Conservation (phyloP, 2,797 vertebrate species). For the Trachurus trachurus region DNA sequence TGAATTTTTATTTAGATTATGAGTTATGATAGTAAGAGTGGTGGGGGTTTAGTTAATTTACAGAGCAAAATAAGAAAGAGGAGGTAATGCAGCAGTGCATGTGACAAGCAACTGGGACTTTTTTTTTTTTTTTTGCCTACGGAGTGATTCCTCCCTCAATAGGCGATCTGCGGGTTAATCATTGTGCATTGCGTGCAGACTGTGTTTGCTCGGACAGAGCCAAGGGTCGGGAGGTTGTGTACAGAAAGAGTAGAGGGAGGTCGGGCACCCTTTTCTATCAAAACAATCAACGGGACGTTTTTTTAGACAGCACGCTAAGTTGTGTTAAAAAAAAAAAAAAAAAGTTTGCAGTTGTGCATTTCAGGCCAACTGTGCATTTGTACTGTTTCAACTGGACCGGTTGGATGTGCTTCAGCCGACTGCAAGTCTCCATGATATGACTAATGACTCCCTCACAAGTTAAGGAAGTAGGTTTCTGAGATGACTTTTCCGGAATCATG, state of each 20-base stretch:
- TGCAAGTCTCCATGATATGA: no score
- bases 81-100: not conserved
- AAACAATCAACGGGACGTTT: conserved; percentile 82
- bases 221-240: conserved; percentile 87
- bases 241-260: conserved; percentile 83
- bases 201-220: conserved; percentile 87
- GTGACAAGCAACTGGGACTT: conserved; percentile 5
- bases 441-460: not conserved
- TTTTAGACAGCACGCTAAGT: conserved; percentile 79
- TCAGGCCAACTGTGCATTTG: conserved; percentile 8
- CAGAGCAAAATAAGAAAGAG: not conserved
- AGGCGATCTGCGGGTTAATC: conserved; percentile 84
- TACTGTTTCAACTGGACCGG: not conserved
- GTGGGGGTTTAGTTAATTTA: not conserved
- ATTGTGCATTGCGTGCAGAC: conserved; percentile 91
- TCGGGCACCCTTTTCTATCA: conserved; percentile 83
- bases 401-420: not conserved
- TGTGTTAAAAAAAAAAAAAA: conserved; percentile 36
- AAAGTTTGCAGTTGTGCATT: conserved; percentile 17
- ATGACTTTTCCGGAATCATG: not conserved
- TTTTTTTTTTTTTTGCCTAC: conserved; percentile 25
- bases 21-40: not conserved
- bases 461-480: not conserved
- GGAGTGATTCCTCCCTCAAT: conserved; percentile 38
- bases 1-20: no score